Base-by-base conservation (phyloP, 2,888 invertebrate species). In the Oscheius sp. region DNA sequence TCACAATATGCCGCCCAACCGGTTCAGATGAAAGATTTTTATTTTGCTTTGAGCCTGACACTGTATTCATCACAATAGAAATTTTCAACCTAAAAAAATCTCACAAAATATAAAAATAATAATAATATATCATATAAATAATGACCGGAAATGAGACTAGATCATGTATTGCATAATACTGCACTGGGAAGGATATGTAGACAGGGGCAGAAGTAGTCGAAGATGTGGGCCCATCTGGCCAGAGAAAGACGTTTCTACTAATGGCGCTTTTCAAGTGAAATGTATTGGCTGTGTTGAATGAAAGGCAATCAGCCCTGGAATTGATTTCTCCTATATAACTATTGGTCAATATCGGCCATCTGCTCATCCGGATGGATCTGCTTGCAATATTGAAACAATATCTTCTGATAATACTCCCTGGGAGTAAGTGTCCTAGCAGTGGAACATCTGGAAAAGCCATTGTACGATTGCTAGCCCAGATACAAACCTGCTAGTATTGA, bases 341-440 rank as follows among this genome's bases (percentile, higher is more conserved):
- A 78, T 58, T 73, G 75, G 71, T 78, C 80, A 71, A 80, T 80
- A 72, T 80, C 80, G 45, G 75, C 76, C 29, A 78, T 80, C n/a
- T 77, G 76, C 43, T 80, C 80, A 64, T 80, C 80, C 27, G 83
- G 81, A 49, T 84, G 83, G 58, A 83, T 77, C 59, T 82, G 81
- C 69, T 82, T 83, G 74, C 86, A 86, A 75, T 88, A 88, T 69
- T 88, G 86, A 70, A 86, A 81, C 56, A 88, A 80, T 12, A 88
- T 85, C 69, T 85, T 82, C 69, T 87, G 87, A 74, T 88, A 88
- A 73, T 88, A 88, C 74, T 88, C 88, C 16, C 87, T 80, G 23
- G 88, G 88, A 25, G 88, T 88, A 56, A 88, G 73, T 12, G 88
- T 88, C 41, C 88, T 78, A 0, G 87, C 86, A 0, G 87, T 86